Percentiles rank a stretch among this genome's conserved stretches.
phyloP scores from a whole-genome alignment of 2,797 vertebrate species.

The Anabas testudineus region DNA sequence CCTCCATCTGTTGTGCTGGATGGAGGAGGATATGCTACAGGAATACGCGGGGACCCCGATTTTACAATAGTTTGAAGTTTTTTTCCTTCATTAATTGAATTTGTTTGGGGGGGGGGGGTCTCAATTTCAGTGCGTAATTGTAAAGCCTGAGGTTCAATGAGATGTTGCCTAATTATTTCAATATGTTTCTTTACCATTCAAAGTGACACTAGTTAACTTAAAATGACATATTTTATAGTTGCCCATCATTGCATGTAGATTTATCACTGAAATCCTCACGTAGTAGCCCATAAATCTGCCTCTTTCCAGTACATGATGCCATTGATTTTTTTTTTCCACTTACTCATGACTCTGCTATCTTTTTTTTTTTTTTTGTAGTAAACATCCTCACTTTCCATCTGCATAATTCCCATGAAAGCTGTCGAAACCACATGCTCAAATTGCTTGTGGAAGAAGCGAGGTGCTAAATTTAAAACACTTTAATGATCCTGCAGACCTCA shows the following conservation, averaged over 20 bases:
- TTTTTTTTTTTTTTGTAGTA: neutral
- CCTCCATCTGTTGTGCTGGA: slow-evolving; percentile 43
- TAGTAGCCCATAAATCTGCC: neutral
- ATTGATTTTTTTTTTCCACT: slow-evolving; percentile 4
- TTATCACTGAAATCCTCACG: slow-evolving; percentile 7
- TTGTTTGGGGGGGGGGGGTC: neutral
- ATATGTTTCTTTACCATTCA: neutral
- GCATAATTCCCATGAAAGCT: slow-evolving; percentile 17
- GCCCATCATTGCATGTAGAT: neutral
- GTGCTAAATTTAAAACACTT: slow-evolving; percentile 18
- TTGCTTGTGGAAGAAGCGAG: slow-evolving; percentile 1
- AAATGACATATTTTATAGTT: neutral
- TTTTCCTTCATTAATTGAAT: slow-evolving; percentile 9
- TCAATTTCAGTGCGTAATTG: neutral
- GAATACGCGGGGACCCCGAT: slow-evolving; percentile 42
- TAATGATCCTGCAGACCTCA: slow-evolving; percentile 25
- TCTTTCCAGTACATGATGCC: neutral
- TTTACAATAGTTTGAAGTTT: slow-evolving; percentile 21
- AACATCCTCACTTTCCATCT: slow-evolving; percentile 2
- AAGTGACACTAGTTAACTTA: neutral
- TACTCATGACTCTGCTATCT: slow-evolving; percentile 4
- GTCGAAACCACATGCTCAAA: slow-evolving; percentile 16
- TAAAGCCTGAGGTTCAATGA: neutral
- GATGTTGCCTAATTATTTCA: neutral
- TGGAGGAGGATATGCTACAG: slow-evolving; percentile 34